Evolutionary conservation across 2,888 invertebrate species (phyloP), one percentile per base, ranked within the genome.

Genomic region (Microctonus aethiopoides): DNA sequence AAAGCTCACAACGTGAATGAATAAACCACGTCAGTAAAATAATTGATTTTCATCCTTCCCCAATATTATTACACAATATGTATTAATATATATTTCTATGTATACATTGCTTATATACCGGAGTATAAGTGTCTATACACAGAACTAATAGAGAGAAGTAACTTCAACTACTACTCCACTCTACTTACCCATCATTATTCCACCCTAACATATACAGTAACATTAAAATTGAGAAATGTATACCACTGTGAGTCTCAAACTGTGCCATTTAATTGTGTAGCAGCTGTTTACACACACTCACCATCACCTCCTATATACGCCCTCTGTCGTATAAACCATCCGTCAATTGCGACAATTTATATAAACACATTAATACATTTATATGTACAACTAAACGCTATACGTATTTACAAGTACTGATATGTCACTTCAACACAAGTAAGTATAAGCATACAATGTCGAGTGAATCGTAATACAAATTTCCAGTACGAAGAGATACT

Each of bases 221-320:
- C 41, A 36, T 51, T 29, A 41, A 46, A 56, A 68, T 57, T 41
- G 63, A 57, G 63, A 64, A 59, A 64, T 57, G 26, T 46, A 68
- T 11, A 64, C 59, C 7, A 16, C 6, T 59, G 29, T 46, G 16
- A 59, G 61, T 60, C 16, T 24, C 51, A 32, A 54, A 39, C 61
- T 24, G 61, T 29, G 39, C 54, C 24, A 57, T 68, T 68, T 68
- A 68, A 68, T 68, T 68, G 68, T 68, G 34, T 39, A 46, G 57
- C 56, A 56, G 41, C 64, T 68, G 68, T 68, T 68, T 64, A 51
- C 36, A 64, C 59, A 68, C 54, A 46, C 41, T 36, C 26, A 65
- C 65, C n/a, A n/a, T 36, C 46, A 46, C 46, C 16, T 26, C 11
- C 26, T 54, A n/a, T n/a, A n/a, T n/a, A 29, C 29, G n/a, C 54